Conservation (phyloP, 2,113 vertebrate species). For the Megaceryle maxima region DNA sequence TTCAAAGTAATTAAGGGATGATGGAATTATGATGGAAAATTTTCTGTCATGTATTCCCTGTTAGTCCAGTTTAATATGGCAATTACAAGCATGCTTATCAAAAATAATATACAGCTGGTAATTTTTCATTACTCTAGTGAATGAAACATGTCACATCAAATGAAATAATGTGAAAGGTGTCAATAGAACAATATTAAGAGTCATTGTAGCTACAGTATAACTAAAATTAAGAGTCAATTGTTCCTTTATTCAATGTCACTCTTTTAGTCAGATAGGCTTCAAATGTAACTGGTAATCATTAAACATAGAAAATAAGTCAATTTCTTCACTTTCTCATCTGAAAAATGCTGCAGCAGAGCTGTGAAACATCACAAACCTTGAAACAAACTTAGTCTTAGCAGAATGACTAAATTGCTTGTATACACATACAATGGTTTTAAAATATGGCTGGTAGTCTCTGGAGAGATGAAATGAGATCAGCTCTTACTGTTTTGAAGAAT, state of each 20-base stretch:
- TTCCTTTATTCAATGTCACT: background rate
- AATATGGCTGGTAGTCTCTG: background rate
- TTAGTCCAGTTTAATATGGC: background rate
- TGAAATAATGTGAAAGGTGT: background rate
- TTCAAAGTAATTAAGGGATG: background rate
- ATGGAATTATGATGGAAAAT: background rate
- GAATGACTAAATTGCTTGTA: background rate
- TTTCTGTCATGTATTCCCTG: background rate
- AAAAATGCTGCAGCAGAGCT: background rate
- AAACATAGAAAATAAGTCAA: background rate
- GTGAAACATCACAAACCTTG: background rate
- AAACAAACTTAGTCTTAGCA: background rate
- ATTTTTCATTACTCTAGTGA: background rate
- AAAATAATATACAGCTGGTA: background rate
- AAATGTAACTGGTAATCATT: background rate
- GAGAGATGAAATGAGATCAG: background rate
- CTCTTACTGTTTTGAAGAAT: background rate
- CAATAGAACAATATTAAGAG: background rate
- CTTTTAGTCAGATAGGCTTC: background rate
- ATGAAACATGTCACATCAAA: background rate
- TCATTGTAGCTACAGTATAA: background rate
- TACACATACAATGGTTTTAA: background rate
- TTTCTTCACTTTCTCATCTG: background rate
- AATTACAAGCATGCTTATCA: background rate
- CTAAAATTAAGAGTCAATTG: background rate